Percentiles rank a stretch among this genome's conserved stretches.
Evolutionary conservation across 2,797 vertebrate genomes (phyloP).

Genomic region (Sarcophilus harrisii): DNA sequence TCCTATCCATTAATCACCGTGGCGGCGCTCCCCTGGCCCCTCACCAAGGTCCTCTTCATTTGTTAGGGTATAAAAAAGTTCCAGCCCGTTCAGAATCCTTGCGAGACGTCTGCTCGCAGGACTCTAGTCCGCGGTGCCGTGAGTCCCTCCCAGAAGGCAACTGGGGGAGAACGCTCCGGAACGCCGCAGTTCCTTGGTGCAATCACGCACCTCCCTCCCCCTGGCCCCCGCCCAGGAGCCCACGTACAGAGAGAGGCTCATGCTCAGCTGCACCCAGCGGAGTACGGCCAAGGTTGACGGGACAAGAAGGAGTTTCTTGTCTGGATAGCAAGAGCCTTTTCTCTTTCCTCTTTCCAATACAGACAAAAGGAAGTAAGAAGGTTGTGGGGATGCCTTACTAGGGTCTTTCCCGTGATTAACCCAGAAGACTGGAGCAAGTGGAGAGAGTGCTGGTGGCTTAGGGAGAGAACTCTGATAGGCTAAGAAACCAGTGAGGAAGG

Average conservation of each 20-base stretch:
- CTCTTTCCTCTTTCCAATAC: background rate
- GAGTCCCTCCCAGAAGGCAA: conserved; percentile 26
- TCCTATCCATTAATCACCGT: conserved; percentile 51
- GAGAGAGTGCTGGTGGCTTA: conserved; percentile 38
- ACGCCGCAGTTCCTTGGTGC: background rate
- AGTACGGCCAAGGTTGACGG: background rate
- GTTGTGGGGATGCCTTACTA: conserved; percentile 31
- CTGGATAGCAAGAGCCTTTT: background rate
- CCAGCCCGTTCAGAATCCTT: conserved; percentile 44
- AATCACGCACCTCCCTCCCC: background rate
- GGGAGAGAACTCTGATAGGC: conserved; percentile 27
- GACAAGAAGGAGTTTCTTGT: background rate
- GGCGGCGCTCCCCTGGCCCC: conserved; percentile 30
- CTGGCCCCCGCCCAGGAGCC: too few species aligned
- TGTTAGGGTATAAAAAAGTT: conserved; percentile 49
- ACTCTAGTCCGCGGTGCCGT: conserved; percentile 52
- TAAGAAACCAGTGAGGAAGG: conserved; percentile 44
- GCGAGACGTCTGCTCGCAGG: conserved; percentile 58
- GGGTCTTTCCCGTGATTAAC: conserved; percentile 37
- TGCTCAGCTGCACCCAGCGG: background rate
- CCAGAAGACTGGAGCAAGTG: conserved; percentile 14
- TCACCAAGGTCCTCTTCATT: conserved; percentile 56
- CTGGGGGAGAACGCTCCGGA: conserved; percentile 24
- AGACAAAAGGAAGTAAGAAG: conserved; percentile 41
- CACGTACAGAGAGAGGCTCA: too few species aligned